Evolutionary conservation across 2,797 vertebrate species (phyloP), one percentile per base, ranked within the genome.

Genomic region (Fratercula arctica): DNA sequence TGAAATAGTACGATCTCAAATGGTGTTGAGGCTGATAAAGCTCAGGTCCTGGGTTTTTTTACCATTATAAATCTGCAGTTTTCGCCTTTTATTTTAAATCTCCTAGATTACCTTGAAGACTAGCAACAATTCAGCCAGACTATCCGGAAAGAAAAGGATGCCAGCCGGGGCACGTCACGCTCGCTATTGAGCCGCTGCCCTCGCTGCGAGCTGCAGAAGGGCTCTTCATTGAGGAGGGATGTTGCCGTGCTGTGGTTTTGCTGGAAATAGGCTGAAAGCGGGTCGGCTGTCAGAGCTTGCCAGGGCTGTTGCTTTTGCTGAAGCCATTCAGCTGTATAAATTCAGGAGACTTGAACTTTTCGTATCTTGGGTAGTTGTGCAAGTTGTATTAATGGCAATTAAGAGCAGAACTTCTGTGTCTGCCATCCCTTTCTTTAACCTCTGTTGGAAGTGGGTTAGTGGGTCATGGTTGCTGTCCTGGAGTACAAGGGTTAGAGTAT

Each of bases 401-500:
- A 45, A 63, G 45, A 64, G n/a, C 16, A 3, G 45, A 33, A 50
- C 21, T 87, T 51, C n/a, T 17, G 15, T 35, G 29, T 59, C 16
- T 48, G 50, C 10, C 20, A 48, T 21, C 51, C 79, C 82, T 95
- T 76, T 66, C 82, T 72, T 54, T 94, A 92, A 88, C 90, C 77
- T 64, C 90, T 76, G 57, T 43, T 72, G 4, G 48, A 95, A 97
- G 50, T 97, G 95, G 96, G 96, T 97, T 93, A 97, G 80, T 90
- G 90, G 96, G 96, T 96, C 93, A 25, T 10, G 68, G 70, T 41
- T 79, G 75, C 77, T 76, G 87, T 84, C 88, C 90, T 45, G 73
- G 76, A 88, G 33, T 13, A 46, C 11, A 17, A 67, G 75, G 75
- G 93, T 92, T 88, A 77, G 80, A 56, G 75, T 13, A 25, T 53